phyloP scores from a whole-genome alignment of 2,888 invertebrate genomes.

The Euplexia lucipara region DNA sequence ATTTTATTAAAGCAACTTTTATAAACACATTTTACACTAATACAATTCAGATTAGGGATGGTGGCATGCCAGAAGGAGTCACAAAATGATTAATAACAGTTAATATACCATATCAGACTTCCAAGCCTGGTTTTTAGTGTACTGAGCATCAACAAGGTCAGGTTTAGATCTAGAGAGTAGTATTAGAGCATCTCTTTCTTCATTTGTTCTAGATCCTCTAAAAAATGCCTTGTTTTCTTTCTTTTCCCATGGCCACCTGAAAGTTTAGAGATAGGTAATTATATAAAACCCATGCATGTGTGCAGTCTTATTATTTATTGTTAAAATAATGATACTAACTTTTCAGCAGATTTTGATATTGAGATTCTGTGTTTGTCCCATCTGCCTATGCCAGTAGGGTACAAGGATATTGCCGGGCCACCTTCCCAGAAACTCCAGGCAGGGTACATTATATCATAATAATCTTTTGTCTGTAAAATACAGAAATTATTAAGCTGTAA shows the following conservation, averaged over 20 bases:
- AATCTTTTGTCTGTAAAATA: constrained; percentile 91
- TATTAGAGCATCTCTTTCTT: constrained; percentile 97
- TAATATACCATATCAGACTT: constrained; percentile 95
- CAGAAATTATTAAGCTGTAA: neutral
- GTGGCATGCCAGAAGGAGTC: neutral
- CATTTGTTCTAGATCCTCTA: constrained; percentile 98
- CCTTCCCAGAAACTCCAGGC: constrained; percentile 99
- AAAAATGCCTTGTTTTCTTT: constrained; percentile 95
- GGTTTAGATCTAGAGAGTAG: constrained; percentile 94
- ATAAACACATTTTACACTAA: neutral
- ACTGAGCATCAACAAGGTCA: constrained; percentile 96
- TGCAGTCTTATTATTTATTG: too few species aligned
- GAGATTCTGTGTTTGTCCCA: constrained; percentile 96
- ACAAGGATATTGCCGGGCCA: constrained; percentile 98
- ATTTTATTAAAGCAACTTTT: too few species aligned
- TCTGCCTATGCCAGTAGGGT: constrained; percentile 97
- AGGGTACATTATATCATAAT: constrained; percentile 98
- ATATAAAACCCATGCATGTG: neutral
- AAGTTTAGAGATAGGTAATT: constrained; percentile 10
- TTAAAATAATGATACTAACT: constrained; percentile 71
- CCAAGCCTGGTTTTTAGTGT: constrained; percentile 99
- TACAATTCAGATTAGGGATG: neutral
- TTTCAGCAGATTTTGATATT: constrained; percentile 92
- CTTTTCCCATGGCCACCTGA: constrained; percentile 93
- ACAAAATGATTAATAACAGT: neutral